A percentile compares a stretch with the other conserved stretches of the same genome.
These are phyloP conservation scores for Drosophila mercatorum DNA, from an alignment of 2,888 invertebrate genomes.

Conservation along the genomic window DNA sequence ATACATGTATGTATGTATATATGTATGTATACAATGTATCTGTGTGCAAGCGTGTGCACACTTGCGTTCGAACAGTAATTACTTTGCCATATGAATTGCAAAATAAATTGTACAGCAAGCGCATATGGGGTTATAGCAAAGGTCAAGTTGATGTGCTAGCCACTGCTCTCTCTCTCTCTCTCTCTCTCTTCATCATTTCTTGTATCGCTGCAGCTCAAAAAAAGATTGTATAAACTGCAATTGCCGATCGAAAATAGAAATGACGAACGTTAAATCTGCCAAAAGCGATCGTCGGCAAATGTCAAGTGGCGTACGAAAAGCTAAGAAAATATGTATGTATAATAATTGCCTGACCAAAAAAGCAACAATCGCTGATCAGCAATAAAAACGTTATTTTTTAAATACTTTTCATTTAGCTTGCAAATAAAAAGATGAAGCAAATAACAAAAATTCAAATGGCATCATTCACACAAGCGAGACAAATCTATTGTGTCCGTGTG, in stretches of 20 bases:
- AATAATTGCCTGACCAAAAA: slow-evolving; percentile 36
- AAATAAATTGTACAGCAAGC: slow-evolving; percentile 25
- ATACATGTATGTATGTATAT: slow-evolving; percentile 1
- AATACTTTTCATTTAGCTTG: slow-evolving; percentile 34
- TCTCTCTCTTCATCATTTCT: background rate
- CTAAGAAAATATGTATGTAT: slow-evolving; percentile 10
- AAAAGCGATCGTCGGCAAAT: slow-evolving; percentile 37
- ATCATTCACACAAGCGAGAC: slow-evolving; percentile 44
- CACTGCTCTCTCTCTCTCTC: background rate
- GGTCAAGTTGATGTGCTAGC: slow-evolving; percentile 32
- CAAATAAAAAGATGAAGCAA: slow-evolving; percentile 22
- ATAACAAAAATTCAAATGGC: slow-evolving; percentile 22
- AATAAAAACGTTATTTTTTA: slow-evolving; percentile 35
- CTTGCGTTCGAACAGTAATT: slow-evolving; percentile 25
- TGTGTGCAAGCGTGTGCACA: background rate
- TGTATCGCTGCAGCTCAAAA: slow-evolving; percentile 39
- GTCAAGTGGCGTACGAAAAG: slow-evolving; percentile 44
- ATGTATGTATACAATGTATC: background rate
- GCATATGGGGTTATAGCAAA: slow-evolving; percentile 34
- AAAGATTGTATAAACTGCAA: slow-evolving; percentile 37
- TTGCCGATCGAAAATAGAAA: slow-evolving; percentile 50
- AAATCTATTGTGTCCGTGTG: slow-evolving; percentile 39
- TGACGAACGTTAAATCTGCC: slow-evolving; percentile 35
- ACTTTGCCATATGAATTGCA: slow-evolving; percentile 31
- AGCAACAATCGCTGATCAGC: slow-evolving; percentile 19